Evolutionary conservation across 2,888 invertebrate genomes (phyloP), one percentile per base, ranked within the genome.

Genomic region (Drosophila prostipennis): DNA sequence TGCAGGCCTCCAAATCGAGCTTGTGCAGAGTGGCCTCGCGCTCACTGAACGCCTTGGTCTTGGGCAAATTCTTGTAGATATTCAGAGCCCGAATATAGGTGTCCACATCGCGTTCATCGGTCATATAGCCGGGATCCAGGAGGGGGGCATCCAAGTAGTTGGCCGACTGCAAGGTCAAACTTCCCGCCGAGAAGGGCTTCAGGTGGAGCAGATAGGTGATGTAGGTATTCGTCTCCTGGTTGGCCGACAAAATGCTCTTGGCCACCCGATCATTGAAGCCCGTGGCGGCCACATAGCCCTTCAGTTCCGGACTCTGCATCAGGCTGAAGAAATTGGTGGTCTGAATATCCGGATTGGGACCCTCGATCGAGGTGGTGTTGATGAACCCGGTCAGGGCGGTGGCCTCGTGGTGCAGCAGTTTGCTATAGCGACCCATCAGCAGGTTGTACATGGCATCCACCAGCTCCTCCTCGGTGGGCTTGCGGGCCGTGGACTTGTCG

Each of bases 1-100:
- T 94, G 86, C 97, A 98, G 0, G 96, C 96, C 0, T 96, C 96
- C 93, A 97, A 93, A 0, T 96, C 95, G 45, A 96, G 94, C 59
- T 94, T 94, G 74, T 96, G 80, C 3, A 93, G 56, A 16, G 91
- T 70, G 0, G 93, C 91, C 19, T 92, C 91, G 4, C 92, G 83
- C 2, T 91, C 82, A 16, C 85, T 80, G 42, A 94, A 92, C 0
- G 92, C 89, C 36, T 90, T 74, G 0, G 93, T 93, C 16, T 91
- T 76, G 0, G 92, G 80, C 14, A 93, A 53, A 26, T 87, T 79
- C 23, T 89, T 81, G 59, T 90, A 90, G 60, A 90, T 89, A 8
- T 91, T 90, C 4, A 91, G 69, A 0, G 91, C 91, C 3, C 91
- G 79, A 19, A 91, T 83, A 23, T 90, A 90, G 16, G 91, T 91